phyloP scores from a whole-genome alignment of 2,888 invertebrate genomes.

The Xestobium rufovillosum region DNA sequence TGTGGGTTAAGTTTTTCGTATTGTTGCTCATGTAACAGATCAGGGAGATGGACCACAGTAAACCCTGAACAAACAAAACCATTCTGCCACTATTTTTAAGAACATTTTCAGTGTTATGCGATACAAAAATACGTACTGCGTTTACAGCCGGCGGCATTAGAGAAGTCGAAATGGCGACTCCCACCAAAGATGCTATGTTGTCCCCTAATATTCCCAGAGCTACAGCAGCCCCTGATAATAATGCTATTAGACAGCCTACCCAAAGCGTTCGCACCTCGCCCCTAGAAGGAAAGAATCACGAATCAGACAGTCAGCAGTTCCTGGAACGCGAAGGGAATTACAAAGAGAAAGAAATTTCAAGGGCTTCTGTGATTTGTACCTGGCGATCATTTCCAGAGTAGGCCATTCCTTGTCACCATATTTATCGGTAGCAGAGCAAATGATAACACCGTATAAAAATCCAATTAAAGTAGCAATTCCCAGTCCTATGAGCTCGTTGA shows the following conservation, averaged over 20 bases:
- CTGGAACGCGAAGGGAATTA: too few species aligned
- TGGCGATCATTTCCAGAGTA: constrained; percentile 57
- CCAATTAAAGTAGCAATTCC: constrained; percentile 59
- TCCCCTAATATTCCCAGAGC: constrained; percentile 71
- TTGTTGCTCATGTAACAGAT: constrained; percentile 48
- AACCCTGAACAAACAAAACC: constrained; percentile 46
- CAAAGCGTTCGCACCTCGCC: constrained; percentile 60
- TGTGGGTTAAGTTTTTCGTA: constrained; percentile 38
- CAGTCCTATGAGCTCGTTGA: constrained; percentile 61
- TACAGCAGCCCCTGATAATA: constrained; percentile 71
- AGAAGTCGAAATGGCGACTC: constrained; percentile 76
- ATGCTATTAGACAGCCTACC: constrained; percentile 65
- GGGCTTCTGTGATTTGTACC: too few species aligned
- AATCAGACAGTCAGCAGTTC: too few species aligned
- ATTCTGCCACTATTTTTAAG: background rate
- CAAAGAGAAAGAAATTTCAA: too few species aligned
- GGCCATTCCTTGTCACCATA: constrained; percentile 56
- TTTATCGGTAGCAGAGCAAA: constrained; percentile 49
- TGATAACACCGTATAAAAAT: constrained; percentile 57
- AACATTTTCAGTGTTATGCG: constrained; percentile 1
- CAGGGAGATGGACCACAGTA: constrained; percentile 57
- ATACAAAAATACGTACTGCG: constrained; percentile 48
- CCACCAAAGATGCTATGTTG: constrained; percentile 69
- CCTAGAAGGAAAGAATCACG: constrained; percentile 36
- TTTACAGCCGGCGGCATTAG: constrained; percentile 75